Percentiles rank a stretch among this genome's conserved stretches.
These are phyloP conservation scores for Ranitomeya variabilis DNA, from an alignment of 2,113 vertebrate genomes.

Conservation along the genomic window DNA sequence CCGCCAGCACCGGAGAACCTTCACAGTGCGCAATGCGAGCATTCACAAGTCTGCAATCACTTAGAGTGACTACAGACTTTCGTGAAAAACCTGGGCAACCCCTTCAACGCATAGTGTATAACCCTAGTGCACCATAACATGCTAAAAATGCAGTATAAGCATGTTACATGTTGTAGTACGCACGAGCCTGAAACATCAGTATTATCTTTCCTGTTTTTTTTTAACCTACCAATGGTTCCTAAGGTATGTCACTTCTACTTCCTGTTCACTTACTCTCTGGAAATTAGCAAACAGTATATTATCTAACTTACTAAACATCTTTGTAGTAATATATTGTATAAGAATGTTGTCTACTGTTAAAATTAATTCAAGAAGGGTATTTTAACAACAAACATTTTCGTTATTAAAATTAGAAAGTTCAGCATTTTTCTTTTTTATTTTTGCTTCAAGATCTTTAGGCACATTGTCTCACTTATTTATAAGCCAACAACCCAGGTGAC, in stretches of 20 bases:
- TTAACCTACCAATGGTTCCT: not conserved
- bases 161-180: not conserved
- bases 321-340: not conserved
- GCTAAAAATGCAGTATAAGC: not conserved
- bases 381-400: not conserved
- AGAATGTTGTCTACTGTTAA: not conserved
- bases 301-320: not conserved
- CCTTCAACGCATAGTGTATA: not conserved
- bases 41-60: no score
- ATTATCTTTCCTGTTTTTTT: not conserved
- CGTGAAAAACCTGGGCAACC: no score
- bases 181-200: not conserved
- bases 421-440: conserved; percentile 61
- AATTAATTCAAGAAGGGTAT: not conserved
- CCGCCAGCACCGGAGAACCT: no score
- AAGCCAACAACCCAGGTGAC: conserved; percentile 89
- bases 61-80: no score
- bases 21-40: no score
- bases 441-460: conserved; percentile 78
- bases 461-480: conserved; percentile 84
- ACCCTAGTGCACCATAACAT: no score
- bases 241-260: conserved; percentile 15
- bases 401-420: not conserved
- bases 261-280: not conserved
- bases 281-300: not conserved